Evolutionary conservation across 2,888 invertebrate species (phyloP).

Genomic region (Cerastis leucographa): DNA sequence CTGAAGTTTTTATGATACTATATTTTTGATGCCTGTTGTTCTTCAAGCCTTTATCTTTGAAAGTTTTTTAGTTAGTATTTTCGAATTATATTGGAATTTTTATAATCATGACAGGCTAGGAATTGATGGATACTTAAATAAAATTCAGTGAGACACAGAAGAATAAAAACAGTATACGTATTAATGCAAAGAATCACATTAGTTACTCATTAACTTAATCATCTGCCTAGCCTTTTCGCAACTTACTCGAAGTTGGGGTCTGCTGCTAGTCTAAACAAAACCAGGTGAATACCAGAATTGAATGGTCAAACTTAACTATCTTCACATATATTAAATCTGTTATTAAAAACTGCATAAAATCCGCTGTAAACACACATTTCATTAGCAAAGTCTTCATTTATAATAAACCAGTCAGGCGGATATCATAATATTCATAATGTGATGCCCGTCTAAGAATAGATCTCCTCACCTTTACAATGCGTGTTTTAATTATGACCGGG

Average conservation of each 20-base stretch:
- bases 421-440: constrained; percentile 33
- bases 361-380: not conserved
- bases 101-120: not conserved
- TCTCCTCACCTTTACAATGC: constrained; percentile 41
- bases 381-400: constrained; percentile 9
- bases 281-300: not conserved
- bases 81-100: constrained; percentile 18
- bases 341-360: not conserved
- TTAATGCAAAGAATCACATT: not conserved
- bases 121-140: not conserved
- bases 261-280: not conserved
- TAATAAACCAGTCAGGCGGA: constrained; percentile 15
- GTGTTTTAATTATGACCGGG: constrained; percentile 34
- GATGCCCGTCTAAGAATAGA: constrained; percentile 28
- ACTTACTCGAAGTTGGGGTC: not conserved
- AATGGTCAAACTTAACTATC: not conserved
- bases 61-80: constrained; percentile 43
- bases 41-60: constrained; percentile 42
- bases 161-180: not conserved
- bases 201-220: not conserved
- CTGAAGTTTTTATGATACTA: constrained; percentile 56
- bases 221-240: not conserved
- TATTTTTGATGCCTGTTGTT: constrained; percentile 53
- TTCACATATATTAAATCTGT: not conserved
- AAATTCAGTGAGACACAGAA: not conserved